Evolutionary conservation across 2,113 vertebrate species (phyloP).

Genomic region (Menura novaehollandiae): DNA sequence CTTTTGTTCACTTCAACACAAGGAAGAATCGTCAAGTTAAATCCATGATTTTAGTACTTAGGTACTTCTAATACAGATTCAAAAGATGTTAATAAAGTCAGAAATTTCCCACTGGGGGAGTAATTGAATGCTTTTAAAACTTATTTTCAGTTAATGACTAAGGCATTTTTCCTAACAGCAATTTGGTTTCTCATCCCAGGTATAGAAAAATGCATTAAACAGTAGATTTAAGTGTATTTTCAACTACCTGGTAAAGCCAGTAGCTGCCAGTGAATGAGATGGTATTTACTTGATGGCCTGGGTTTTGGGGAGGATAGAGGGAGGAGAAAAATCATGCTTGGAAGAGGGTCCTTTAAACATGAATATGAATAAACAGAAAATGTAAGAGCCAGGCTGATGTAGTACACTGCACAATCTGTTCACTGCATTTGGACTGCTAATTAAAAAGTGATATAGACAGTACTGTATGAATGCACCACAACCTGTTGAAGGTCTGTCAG

Average conservation of each 20-base stretch:
- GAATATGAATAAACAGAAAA: conserved; percentile 56
- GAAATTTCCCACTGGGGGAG: conserved; percentile 73
- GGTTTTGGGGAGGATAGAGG: not conserved
- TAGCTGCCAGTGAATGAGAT: conserved; percentile 16
- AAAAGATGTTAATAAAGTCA: conserved; percentile 75
- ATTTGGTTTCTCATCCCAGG: conserved; percentile 68
- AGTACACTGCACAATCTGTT: conserved; percentile 72
- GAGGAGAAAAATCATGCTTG: conserved; percentile 30
- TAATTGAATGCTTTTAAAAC: conserved; percentile 75
- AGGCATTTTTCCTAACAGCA: conserved; percentile 73
- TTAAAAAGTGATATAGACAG: conserved; percentile 69
- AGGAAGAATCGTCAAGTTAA: not conserved
- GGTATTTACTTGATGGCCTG: conserved; percentile 1
- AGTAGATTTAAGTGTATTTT: conserved; percentile 68
- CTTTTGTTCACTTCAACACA: not conserved
- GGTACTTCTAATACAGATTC: conserved; percentile 67
- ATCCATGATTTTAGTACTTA: conserved; percentile 62
- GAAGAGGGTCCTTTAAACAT: conserved; percentile 57
- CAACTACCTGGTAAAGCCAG: conserved; percentile 58
- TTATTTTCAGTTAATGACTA: conserved; percentile 76
- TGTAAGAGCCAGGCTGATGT: conserved; percentile 59
- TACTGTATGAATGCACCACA: conserved; percentile 62
- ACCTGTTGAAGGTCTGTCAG: conserved; percentile 76
- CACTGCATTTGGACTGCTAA: conserved; percentile 72
- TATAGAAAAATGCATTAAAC: conserved; percentile 66